These are phyloP conservation scores for Microtus pennsylvanicus DNA, from an alignment of 2,113 vertebrate genomes.

Conservation along the genomic window DNA sequence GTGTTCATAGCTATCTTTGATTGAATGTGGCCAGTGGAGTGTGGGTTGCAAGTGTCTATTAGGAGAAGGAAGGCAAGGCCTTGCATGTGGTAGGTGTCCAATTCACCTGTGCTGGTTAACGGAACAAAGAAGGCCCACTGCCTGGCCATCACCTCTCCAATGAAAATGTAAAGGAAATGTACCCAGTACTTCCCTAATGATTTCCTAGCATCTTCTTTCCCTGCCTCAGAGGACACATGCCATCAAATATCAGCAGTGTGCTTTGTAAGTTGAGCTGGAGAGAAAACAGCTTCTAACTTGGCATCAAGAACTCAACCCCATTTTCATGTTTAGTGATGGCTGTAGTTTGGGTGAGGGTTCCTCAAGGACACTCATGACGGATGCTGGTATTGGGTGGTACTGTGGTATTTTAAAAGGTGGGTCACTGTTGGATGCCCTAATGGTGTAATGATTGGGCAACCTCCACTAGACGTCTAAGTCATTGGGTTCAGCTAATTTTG, in stretches of 20 bases:
- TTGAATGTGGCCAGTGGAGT: not conserved
- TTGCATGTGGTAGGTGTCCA: not conserved
- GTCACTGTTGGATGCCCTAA: not conserved
- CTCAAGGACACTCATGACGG: not conserved
- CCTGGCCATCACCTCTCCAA: not conserved
- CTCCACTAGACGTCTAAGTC: not conserved
- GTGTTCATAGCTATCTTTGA: not conserved
- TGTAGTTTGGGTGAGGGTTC: not conserved
- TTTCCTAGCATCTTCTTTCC: not conserved
- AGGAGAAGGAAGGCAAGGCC: conserved; percentile 3
- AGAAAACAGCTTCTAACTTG: not conserved
- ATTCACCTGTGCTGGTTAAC: not conserved
- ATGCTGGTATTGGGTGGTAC: not conserved
- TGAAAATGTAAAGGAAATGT: not conserved
- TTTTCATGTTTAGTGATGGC: not conserved
- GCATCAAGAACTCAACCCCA: not conserved
- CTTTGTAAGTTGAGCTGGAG: not conserved
- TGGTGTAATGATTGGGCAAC: not conserved
- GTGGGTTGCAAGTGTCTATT: no score
- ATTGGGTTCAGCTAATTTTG: not conserved
- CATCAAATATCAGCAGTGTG: not conserved
- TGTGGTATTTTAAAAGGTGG: not conserved
- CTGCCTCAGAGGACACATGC: not conserved
- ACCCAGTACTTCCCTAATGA: not conserved
- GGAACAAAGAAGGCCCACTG: not conserved